Evolutionary conservation across 2,888 invertebrate genomes (phyloP).

Genomic region (Ormyrus thymus): DNA sequence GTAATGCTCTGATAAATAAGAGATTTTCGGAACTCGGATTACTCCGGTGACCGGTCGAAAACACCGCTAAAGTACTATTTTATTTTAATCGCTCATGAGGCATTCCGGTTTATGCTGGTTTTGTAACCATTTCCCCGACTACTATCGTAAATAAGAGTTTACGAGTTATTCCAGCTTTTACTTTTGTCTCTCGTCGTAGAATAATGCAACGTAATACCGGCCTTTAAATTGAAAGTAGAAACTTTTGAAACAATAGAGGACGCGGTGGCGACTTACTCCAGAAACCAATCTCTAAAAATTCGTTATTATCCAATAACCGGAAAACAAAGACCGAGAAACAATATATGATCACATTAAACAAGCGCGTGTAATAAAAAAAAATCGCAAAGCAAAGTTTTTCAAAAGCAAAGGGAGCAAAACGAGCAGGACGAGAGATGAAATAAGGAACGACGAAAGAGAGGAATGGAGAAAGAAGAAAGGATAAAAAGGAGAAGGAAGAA

Average conservation of each 20-base stretch:
- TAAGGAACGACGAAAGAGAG: slow-evolving; percentile 9
- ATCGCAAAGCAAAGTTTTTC: background rate
- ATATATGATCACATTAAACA: slow-evolving; percentile 2
- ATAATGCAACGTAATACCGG: background rate
- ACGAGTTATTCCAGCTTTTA: slow-evolving; percentile 35
- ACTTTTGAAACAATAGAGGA: background rate
- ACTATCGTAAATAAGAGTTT: slow-evolving; percentile 40
- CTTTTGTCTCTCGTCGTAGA: background rate
- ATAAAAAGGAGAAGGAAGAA: background rate
- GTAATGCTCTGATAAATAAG: slow-evolving; percentile 3
- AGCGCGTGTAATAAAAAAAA: background rate
- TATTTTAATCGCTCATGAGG: slow-evolving; percentile 9
- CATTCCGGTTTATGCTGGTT: slow-evolving; percentile 38
- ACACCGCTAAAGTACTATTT: slow-evolving; percentile 28
- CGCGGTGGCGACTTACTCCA: background rate
- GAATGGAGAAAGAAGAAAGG: slow-evolving; percentile 6
- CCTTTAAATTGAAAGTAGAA: background rate
- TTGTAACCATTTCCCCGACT: slow-evolving; percentile 27
- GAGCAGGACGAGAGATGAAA: slow-evolving; percentile 11
- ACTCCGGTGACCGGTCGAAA: slow-evolving; percentile 4
- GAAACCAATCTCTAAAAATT: background rate
- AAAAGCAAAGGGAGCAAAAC: slow-evolving; percentile 17
- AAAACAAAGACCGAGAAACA: background rate
- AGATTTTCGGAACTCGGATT: slow-evolving; percentile 11
- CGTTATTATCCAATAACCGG: slow-evolving; percentile 10